Evolutionary conservation across 2,888 invertebrate species (phyloP), one percentile per base, ranked within the genome.

Genomic region (Synanthedon vespiformis): DNA sequence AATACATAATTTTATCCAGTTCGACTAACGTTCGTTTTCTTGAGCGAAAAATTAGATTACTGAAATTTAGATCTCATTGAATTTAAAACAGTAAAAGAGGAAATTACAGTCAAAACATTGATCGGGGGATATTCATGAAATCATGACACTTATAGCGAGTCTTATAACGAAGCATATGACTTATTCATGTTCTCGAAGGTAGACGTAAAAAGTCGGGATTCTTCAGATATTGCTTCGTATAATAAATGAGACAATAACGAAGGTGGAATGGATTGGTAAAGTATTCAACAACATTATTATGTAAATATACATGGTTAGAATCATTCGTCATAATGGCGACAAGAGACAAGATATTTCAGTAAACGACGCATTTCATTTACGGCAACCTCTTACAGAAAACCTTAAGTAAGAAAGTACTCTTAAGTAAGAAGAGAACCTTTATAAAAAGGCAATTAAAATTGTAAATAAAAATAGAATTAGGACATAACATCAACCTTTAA

Each of bases 131-230:
- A 68, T 65, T 65, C 68, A 65, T 69, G 66, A 62, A 65, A 34
- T 34, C 34, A 34, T 34, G 34, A 70, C 69, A 80, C 55, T 80
- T 75, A 74, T 70, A 74, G 71, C 78, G 72, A 77, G 77, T 78
- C 78, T 80, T 80, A 73, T 83, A 84, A 84, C 81, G 84, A 84
- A 77, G 68, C 68, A 63, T 72, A 85, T 85, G 84, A 81, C 74
- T 84, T 85, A 85, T 85, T 85, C 85, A 85, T 85, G 64, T 63
- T 70, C 70, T 71, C 61, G 63, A 72, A 77, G 72, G 77, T 70
- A 75, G 80, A 79, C 72, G 72, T 75, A 74, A 76, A 79, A 77
- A 80, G 78, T 78, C 72, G 67, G 64, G 70, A 72, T 70, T 71
- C 74, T 77, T 73, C 69, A 68, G 70, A 68, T 67, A 62, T 68